Conservation (phyloP, 2,888 invertebrate genomes). For the Ormyrus pomaceus region DNA sequence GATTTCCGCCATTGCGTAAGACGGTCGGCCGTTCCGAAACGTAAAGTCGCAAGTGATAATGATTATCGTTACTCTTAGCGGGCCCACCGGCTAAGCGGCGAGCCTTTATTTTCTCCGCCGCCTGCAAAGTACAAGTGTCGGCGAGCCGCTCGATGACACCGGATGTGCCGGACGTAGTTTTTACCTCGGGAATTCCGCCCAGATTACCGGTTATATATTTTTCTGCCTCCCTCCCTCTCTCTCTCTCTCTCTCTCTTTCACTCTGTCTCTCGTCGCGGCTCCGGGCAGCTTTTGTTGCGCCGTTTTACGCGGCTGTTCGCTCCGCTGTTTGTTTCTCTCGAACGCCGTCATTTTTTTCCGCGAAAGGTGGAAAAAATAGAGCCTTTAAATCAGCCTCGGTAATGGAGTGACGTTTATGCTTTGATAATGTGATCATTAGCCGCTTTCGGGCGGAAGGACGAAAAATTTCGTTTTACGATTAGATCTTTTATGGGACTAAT, state of each 20-base stretch:
- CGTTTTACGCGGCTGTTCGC: too few species aligned
- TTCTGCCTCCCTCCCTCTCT: too few species aligned
- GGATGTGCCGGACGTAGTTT: constrained; percentile 21
- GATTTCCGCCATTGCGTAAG: constrained; percentile 44
- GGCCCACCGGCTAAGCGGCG: neutral
- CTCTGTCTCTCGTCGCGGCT: too few species aligned
- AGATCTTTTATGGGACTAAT: constrained; percentile 22
- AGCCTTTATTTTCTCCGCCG: too few species aligned
- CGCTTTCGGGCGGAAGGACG: neutral
- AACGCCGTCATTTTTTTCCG: too few species aligned
- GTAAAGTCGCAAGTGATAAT: constrained; percentile 33
- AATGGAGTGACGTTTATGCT: constrained; percentile 15
- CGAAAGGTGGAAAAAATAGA: too few species aligned
- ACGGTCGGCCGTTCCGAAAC: constrained; percentile 20
- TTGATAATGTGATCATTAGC: constrained; percentile 29
- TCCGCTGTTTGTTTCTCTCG: too few species aligned
- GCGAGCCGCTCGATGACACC: constrained; percentile 17
- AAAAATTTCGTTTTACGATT: constrained; percentile 15
- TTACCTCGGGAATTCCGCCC: neutral
- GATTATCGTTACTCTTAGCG: constrained; percentile 8
- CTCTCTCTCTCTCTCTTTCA: too few species aligned
- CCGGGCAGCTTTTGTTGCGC: too few species aligned
- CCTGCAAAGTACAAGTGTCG: neutral
- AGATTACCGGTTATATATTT: neutral
- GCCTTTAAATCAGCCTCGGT: constrained; percentile 17